These are phyloP conservation scores for Dascyllus trimaculatus DNA, from an alignment of 2,113 vertebrate genomes.

Conservation along the genomic window DNA sequence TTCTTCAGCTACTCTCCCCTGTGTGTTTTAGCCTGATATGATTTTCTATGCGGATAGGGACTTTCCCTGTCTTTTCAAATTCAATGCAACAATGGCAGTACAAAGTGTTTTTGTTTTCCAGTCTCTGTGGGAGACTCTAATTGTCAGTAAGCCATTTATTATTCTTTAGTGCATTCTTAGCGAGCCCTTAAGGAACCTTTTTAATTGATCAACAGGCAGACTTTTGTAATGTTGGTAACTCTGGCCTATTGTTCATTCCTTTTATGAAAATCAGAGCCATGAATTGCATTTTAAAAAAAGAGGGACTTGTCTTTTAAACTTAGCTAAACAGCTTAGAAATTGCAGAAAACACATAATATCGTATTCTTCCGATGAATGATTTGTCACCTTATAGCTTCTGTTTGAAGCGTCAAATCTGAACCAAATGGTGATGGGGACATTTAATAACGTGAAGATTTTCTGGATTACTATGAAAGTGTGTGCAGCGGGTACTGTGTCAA, in stretches of 20 bases:
- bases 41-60: not conserved
- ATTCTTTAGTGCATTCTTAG: constrained; percentile 13
- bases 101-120: not conserved
- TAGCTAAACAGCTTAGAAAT: not conserved
- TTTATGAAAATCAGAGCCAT: constrained; percentile 5
- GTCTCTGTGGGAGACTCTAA: constrained; percentile 1
- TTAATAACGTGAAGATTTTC: constrained; percentile 23
- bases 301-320: not conserved
- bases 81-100: not conserved
- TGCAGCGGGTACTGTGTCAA: constrained; percentile 23
- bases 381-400: not conserved
- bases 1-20: constrained; percentile 11
- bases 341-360: not conserved
- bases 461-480: constrained; percentile 14
- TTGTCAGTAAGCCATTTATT: constrained; percentile 3
- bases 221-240: constrained; percentile 1
- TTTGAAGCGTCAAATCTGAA: not conserved
- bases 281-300: not conserved
- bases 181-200: constrained; percentile 3
- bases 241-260: not conserved
- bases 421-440: not conserved
- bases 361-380: constrained; percentile 1
- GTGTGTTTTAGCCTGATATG: not conserved
- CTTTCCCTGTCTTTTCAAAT: not conserved
- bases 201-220: constrained; percentile 9